phyloP scores from a whole-genome alignment of 2,888 invertebrate species.

The Sarcophaga carnaria region DNA sequence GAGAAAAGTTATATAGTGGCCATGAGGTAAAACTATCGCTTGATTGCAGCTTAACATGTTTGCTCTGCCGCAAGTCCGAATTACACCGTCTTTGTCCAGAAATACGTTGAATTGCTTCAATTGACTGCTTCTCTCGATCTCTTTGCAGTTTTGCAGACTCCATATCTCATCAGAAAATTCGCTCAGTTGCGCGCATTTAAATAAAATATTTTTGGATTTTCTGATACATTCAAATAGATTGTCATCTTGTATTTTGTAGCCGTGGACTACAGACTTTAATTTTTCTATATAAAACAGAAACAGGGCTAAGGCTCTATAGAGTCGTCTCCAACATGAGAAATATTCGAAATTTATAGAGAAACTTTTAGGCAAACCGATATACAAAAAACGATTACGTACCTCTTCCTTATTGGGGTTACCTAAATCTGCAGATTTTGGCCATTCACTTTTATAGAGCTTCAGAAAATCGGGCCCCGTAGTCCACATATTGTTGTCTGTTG shows the following conservation, averaged over 20 bases:
- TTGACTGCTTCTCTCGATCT: constrained; percentile 10
- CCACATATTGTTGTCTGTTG: constrained; percentile 29
- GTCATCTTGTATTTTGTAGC: constrained; percentile 15
- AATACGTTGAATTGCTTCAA: constrained; percentile 50
- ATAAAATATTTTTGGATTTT: constrained; percentile 47
- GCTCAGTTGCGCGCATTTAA: constrained; percentile 31
- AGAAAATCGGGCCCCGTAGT: constrained; percentile 51
- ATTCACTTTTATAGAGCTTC: not conserved
- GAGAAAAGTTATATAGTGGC: constrained; percentile 56
- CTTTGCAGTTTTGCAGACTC: constrained; percentile 36
- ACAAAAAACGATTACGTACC: not conserved
- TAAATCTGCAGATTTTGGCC: constrained; percentile 21
- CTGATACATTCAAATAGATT: constrained; percentile 43
- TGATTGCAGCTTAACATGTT: constrained; percentile 47
- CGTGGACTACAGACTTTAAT: constrained; percentile 8
- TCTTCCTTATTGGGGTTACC: not conserved
- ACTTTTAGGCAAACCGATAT: not conserved
- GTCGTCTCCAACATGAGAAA: constrained; percentile 48
- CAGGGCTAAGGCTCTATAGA: constrained; percentile 52
- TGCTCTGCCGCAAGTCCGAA: constrained; percentile 52
- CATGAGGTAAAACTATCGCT: constrained; percentile 46
- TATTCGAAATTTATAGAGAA: constrained; percentile 31
- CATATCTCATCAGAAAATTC: constrained; percentile 46
- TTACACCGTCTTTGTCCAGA: constrained; percentile 39
- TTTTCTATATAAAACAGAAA: constrained; percentile 48